Evolutionary conservation across 1,140 invertebrate species (phyloP).

Genomic region (Notospermus geniculatus): DNA sequence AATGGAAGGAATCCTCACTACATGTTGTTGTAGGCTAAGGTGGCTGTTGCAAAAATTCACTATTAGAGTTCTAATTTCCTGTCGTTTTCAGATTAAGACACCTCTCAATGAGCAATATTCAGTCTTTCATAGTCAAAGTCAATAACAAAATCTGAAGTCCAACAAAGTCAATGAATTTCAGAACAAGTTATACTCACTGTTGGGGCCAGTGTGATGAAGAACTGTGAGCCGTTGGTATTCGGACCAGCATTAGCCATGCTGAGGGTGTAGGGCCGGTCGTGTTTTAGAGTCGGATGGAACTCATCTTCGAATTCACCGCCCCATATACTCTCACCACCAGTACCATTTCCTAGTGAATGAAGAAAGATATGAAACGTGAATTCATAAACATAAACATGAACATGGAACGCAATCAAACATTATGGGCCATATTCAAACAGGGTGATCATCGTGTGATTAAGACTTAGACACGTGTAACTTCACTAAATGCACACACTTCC

Average conservation of each 20-base stretch:
- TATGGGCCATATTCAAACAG: too few species aligned
- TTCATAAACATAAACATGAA: too few species aligned
- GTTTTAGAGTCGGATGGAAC: slow-evolving; percentile 83
- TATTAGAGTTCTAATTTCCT: neutral
- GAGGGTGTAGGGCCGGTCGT: slow-evolving; percentile 94
- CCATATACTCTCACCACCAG: slow-evolving; percentile 98
- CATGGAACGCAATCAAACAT: too few species aligned
- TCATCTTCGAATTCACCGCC: slow-evolving; percentile 99
- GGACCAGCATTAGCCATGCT: slow-evolving; percentile 99
- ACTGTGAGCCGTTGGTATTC: slow-evolving; percentile 97
- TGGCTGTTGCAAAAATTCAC: neutral
- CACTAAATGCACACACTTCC: too few species aligned
- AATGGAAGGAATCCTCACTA: too few species aligned
- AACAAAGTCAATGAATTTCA: neutral
- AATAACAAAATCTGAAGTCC: neutral
- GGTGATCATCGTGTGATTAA: too few species aligned
- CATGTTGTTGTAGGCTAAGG: neutral
- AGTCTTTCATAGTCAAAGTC: neutral
- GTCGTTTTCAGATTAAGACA: neutral
- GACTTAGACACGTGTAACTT: too few species aligned
- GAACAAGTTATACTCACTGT: slow-evolving; percentile 65
- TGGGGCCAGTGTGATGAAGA: slow-evolving; percentile 94
- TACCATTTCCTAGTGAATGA: slow-evolving; percentile 73
- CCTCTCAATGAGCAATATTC: neutral
- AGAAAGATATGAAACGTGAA: too few species aligned